Conservation (phyloP, 2,888 invertebrate genomes). For the Fragum fragum region DNA sequence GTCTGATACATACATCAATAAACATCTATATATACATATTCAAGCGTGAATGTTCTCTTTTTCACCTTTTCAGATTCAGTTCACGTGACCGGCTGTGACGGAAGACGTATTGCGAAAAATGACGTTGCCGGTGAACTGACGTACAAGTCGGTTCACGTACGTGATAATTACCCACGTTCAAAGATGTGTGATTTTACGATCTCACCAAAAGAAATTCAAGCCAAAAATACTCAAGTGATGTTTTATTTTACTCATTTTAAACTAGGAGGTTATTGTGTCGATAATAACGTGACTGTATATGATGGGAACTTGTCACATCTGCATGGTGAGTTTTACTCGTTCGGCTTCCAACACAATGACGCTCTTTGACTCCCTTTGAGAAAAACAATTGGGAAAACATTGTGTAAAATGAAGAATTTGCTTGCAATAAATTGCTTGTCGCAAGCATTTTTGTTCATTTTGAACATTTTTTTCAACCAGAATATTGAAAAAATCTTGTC, state of each 20-base stretch:
- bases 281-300: background rate
- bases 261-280: background rate
- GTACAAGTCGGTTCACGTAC: background rate
- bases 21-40: no score
- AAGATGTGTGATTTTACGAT: background rate
- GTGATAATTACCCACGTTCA: background rate
- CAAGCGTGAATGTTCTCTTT: background rate
- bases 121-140: constrained; percentile 9
- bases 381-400: no score
- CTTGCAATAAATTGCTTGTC: no score
- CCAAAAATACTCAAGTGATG: background rate
- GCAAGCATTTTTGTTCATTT: no score
- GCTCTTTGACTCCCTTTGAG: no score
- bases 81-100: background rate
- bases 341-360: no score
- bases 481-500: no score
- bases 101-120: background rate
- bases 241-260: background rate
- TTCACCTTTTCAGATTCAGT: constrained; percentile 21
- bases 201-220: background rate
- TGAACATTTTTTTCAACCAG: no score
- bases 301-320: background rate
- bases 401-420: no score
- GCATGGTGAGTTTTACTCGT: background rate
- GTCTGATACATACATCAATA: no score